Percentiles rank a stretch among this genome's conserved stretches.
phyloP scores from a whole-genome alignment of 1,140 invertebrate genomes.

The Colletes gigas region DNA sequence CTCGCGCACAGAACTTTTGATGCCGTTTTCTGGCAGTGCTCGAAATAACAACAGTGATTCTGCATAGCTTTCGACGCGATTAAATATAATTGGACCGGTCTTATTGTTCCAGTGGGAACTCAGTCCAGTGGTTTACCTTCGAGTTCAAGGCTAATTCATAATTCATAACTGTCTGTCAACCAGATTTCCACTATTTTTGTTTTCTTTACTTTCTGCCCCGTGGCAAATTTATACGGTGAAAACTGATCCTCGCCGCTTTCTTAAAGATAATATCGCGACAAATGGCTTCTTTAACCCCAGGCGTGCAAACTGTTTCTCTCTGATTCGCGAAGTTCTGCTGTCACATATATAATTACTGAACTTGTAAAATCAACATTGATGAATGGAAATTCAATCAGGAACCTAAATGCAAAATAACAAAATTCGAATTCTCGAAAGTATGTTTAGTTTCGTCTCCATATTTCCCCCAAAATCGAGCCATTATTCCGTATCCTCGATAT shows the following conservation, averaged over 20 bases:
- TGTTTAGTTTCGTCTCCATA: too few relatives aligned
- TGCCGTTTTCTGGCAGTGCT: neutral
- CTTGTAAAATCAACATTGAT: too few relatives aligned
- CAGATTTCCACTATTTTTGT: neutral
- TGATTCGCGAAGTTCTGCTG: too few relatives aligned
- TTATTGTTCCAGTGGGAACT: constrained; percentile 34
- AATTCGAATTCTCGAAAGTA: too few relatives aligned
- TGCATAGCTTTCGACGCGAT: constrained; percentile 33
- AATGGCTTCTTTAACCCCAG: too few relatives aligned
- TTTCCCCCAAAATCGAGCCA: too few relatives aligned
- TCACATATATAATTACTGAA: too few relatives aligned
- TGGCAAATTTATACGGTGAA: neutral
- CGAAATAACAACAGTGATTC: constrained; percentile 28
- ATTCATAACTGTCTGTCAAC: constrained; percentile 1
- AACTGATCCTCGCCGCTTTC: neutral
- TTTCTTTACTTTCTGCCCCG: neutral
- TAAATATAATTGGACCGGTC: constrained; percentile 38
- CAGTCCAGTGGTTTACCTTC: constrained; percentile 31
- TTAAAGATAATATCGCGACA: too few relatives aligned
- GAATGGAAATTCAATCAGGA: too few relatives aligned
- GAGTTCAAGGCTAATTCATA: constrained; percentile 45
- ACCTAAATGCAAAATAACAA: too few relatives aligned
- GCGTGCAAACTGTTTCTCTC: too few relatives aligned
- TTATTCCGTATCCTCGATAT: neutral
- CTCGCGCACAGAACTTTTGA: too few relatives aligned